phyloP scores from a whole-genome alignment of 1,140 invertebrate genomes.

The Rhopalosiphum padi region DNA sequence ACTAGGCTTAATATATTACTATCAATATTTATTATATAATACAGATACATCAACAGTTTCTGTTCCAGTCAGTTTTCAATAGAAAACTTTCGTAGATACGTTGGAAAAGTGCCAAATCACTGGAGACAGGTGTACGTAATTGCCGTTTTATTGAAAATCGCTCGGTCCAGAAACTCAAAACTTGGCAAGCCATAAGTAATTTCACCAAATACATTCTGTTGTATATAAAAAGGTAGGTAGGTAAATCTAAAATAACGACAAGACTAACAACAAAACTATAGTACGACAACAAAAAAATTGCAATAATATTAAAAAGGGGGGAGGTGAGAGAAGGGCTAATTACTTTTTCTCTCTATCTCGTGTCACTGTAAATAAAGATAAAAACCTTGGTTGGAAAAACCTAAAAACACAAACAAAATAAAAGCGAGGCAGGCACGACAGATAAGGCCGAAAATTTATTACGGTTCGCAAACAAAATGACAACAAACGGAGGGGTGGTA shows the following conservation, averaged over 20 bases:
- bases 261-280: neutral
- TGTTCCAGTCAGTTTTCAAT: neutral
- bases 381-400: constrained; percentile 43
- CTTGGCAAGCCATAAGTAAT: neutral
- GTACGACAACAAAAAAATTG: neutral
- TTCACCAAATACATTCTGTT: too few relatives aligned
- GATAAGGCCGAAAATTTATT: constrained; percentile 52
- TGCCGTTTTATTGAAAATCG: constrained; percentile 44
- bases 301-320: neutral
- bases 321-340: neutral
- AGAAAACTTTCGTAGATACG: neutral
- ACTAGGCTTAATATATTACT: neutral
- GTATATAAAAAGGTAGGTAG: neutral
- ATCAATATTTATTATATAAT: neutral
- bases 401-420: constrained; percentile 47
- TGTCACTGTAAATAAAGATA: constrained; percentile 48
- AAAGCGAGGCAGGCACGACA: constrained; percentile 27
- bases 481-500: neutral
- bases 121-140: constrained; percentile 24
- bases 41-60: neutral
- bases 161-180: neutral
- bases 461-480: constrained; percentile 52
- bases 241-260: neutral
- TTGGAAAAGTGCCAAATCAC: constrained; percentile 40
- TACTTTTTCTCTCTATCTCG: constrained; percentile 46